phyloP scores from a whole-genome alignment of 2,888 invertebrate species.

The Epirrhoe alternata region DNA sequence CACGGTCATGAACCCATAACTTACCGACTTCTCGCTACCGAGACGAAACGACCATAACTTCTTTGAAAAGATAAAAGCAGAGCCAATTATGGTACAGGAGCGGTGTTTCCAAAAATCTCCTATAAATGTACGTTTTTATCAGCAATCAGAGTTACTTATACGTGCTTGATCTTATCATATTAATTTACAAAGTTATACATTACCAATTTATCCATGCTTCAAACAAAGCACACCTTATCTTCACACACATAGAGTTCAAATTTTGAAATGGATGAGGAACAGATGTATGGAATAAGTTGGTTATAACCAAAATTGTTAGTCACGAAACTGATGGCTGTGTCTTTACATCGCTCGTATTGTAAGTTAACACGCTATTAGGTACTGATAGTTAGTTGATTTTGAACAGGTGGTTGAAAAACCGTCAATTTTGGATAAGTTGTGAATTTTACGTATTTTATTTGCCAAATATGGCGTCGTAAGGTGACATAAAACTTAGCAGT shows the following conservation, averaged over 20 bases:
- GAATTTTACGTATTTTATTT: not conserved
- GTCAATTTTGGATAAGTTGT: not conserved
- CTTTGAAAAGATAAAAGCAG: slow-evolving; percentile 78
- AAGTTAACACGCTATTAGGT: slow-evolving; percentile 70
- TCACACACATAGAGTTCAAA: not conserved
- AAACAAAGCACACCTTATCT: not conserved
- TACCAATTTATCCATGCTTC: not conserved
- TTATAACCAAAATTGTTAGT: slow-evolving; percentile 67
- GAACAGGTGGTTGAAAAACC: slow-evolving; percentile 6
- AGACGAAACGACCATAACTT: slow-evolving; percentile 76
- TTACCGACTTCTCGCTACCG: slow-evolving; percentile 64
- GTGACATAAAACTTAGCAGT: too few species aligned
- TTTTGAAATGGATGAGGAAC: not conserved
- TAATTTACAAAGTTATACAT: slow-evolving; percentile 56
- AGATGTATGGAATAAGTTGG: slow-evolving; percentile 31
- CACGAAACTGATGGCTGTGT: slow-evolving; percentile 71
- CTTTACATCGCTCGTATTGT: slow-evolving; percentile 73
- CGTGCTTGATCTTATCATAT: slow-evolving; percentile 73
- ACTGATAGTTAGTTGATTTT: slow-evolving; percentile 55
- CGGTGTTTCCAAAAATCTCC: slow-evolving; percentile 80
- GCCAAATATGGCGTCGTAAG: too few species aligned
- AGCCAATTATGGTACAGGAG: slow-evolving; percentile 75
- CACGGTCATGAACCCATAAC: slow-evolving; percentile 67
- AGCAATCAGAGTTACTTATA: slow-evolving; percentile 71
- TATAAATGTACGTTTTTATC: slow-evolving; percentile 69